phyloP scores from a whole-genome alignment of 2,113 vertebrate genomes.

The Corvus hawaiiensis region DNA sequence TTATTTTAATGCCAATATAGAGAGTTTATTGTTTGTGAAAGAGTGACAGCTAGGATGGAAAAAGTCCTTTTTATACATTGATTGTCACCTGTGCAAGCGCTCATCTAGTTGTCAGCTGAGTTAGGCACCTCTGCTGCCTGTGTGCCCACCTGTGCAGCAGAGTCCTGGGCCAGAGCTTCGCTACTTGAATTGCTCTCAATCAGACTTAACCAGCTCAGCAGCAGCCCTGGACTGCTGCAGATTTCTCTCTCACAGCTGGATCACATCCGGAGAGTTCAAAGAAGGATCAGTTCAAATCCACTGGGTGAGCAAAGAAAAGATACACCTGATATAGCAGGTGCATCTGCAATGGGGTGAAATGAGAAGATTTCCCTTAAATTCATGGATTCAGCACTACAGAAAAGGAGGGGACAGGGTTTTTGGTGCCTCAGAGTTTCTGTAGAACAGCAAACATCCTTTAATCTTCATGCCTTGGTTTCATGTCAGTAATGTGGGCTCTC shows the following conservation, averaged over 20 bases:
- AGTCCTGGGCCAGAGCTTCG: background rate
- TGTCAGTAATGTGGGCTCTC: background rate
- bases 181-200: rapidly evolving
- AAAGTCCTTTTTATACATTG: background rate
- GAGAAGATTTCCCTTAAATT: background rate
- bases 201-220: background rate
- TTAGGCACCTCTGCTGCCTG: background rate
- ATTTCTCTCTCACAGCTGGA: background rate
- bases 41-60: background rate
- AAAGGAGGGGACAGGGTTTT: background rate
- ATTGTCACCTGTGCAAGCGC: background rate
- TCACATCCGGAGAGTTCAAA: background rate
- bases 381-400: background rate
- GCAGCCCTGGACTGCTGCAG: background rate
- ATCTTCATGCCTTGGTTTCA: background rate
- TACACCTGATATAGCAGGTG: too few species aligned
- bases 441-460: background rate
- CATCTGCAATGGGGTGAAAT: background rate
- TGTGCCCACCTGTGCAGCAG: background rate
- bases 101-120: background rate
- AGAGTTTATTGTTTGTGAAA: background rate
- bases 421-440: background rate
- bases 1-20: background rate
- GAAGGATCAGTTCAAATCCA: background rate
- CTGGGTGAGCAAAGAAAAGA: background rate